A percentile compares a stretch with the other conserved stretches of the same genome.
phyloP scores from a whole-genome alignment of 1,140 invertebrate genomes.

The Trigoniulus corallinus region DNA sequence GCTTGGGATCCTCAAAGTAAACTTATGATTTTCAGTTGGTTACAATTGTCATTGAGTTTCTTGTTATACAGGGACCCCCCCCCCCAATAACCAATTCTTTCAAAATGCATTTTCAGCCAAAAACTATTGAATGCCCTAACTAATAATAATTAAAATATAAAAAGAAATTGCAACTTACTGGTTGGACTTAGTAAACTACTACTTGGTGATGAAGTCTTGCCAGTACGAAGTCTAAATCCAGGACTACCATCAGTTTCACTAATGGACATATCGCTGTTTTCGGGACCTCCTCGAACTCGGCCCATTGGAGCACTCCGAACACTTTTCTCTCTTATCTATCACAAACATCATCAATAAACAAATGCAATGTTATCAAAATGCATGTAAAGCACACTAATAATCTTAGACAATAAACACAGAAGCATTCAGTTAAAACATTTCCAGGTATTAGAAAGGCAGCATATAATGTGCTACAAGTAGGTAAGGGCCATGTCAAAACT shows the following conservation, averaged over 20 bases:
- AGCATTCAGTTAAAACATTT: background rate
- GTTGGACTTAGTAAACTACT: slow-evolving; percentile 14
- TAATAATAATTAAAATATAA: too few relatives aligned
- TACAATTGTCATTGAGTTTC: too few relatives aligned
- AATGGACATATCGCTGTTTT: slow-evolving; percentile 15
- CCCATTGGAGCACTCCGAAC: slow-evolving; percentile 69
- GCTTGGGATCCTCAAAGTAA: too few relatives aligned
- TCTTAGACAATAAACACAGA: background rate
- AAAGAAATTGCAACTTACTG: too few relatives aligned
- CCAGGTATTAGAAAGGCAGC: too few relatives aligned
- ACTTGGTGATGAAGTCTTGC: slow-evolving; percentile 19
- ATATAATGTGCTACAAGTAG: background rate
- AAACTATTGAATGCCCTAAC: too few relatives aligned
- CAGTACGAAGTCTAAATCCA: slow-evolving; percentile 16
- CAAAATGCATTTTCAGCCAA: too few relatives aligned
- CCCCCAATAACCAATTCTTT: too few relatives aligned
- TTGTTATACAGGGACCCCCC: too few relatives aligned
- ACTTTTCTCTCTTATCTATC: slow-evolving; percentile 75
- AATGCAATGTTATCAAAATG: background rate
- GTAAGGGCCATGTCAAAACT: background rate
- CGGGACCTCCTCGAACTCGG: slow-evolving; percentile 37
- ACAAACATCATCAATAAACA: slow-evolving; percentile 11
- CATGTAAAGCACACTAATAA: background rate
- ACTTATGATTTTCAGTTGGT: too few relatives aligned
- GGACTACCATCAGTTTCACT: slow-evolving; percentile 18